Conservation (phyloP, 2,797 vertebrate species). For the Melanotaenia pygmaea region DNA sequence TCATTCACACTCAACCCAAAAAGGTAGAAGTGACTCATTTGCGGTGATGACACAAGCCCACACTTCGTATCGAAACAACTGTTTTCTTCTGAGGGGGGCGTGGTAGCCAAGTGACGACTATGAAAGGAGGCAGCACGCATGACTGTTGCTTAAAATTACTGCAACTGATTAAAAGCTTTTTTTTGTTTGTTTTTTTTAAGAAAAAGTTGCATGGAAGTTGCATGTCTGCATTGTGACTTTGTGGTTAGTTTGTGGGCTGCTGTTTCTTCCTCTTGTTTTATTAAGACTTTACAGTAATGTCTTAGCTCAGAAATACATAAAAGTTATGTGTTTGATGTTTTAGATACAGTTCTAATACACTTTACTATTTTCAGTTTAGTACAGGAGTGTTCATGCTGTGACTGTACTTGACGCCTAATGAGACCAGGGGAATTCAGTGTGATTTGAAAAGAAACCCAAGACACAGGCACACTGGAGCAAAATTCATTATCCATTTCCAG, state of each 20-base stretch:
- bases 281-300: not conserved
- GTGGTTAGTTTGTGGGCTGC: constrained; percentile 42
- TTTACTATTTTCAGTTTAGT: not conserved
- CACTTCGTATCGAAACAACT: constrained; percentile 11
- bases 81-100: not conserved
- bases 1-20: constrained; percentile 12
- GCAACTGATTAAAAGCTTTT: not conserved
- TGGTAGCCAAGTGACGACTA: constrained; percentile 48
- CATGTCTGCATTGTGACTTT: constrained; percentile 28
- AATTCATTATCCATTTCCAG: constrained; percentile 52
- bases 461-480: constrained; percentile 31
- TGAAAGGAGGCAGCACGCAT: constrained; percentile 34
- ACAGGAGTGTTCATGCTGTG: constrained; percentile 19
- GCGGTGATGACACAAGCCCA: constrained; percentile 17
- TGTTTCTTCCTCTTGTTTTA: constrained; percentile 23
- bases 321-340: constrained; percentile 4
- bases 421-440: constrained; percentile 33
- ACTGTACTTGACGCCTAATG: constrained; percentile 26
- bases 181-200: not conserved
- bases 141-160: constrained; percentile 10
- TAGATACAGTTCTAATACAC: not conserved
- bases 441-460: constrained; percentile 53
- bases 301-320: not conserved
- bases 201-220: constrained; percentile 52
- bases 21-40: constrained; percentile 57